Base-by-base conservation (phyloP, 2,888 invertebrate genomes). In the Harmothoe impar region DNA sequence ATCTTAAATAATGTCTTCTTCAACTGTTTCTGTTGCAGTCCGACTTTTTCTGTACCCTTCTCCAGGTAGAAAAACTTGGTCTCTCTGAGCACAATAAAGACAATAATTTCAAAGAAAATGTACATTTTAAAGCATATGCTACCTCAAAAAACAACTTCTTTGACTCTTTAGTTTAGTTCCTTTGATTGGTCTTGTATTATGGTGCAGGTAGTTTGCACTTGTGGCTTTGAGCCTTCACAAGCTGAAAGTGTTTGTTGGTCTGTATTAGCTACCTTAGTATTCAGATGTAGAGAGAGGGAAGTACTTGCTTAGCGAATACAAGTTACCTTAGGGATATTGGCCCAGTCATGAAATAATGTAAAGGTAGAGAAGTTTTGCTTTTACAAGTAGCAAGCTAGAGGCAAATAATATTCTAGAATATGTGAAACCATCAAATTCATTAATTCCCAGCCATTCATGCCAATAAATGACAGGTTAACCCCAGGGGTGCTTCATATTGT, bases 61-160 rank as follows among this genome's bases (percentile, higher is more conserved):
- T 86, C 15, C 86, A 86, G 86, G 86, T 86, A 86, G 52, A 35
- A 72, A 43, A 43, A 43, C 84, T n/a, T n/a, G n/a, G n/a, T n/a
- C n/a, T 51, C 31, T 78, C 29, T 84, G 43, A 84, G 84, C 84
- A 84, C 84, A 72, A n/a, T n/a, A n/a, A 72, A n/a, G 17, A 72
- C 72, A 72, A 62, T 62, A 3, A 78, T 78, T 35, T 35, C 12
- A 84, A 84, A 33, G n/a, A 35, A 43, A 25, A 84, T 84, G 33
- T 84, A 35, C 29, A 35, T 23, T n/a, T n/a, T 3, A 17, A 33
- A 33, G 33, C 15, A 23, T 17, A 29, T 72, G 72, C 25, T 72
- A 7, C 25, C 72, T 72, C 25, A 72, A 72, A 72, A 15, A 23
- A 20, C 3, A n/a, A n/a, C 25, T 29, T 72, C 0, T 29, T 29